A percentile compares a stretch with the other conserved stretches of the same genome.
Evolutionary conservation across 2,888 invertebrate genomes (phyloP).

Genomic region (Salpingus planirostris): DNA sequence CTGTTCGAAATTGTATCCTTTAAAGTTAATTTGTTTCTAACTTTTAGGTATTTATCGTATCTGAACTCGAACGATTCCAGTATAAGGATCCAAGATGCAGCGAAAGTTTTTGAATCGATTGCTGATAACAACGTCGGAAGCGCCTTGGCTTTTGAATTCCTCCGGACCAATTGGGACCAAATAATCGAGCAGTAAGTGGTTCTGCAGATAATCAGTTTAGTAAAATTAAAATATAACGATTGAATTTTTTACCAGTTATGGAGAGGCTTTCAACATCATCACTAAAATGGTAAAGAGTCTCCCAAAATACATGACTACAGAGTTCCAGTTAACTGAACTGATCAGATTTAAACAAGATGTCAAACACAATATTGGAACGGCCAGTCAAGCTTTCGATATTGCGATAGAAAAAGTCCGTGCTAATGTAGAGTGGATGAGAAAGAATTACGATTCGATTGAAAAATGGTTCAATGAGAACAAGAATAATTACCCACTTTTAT

Average conservation of each 20-base stretch:
- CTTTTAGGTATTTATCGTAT: slow-evolving; percentile 30
- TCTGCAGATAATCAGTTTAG: background rate
- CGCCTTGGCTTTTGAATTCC: slow-evolving; percentile 52
- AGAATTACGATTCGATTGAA: slow-evolving; percentile 41
- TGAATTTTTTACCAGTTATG: slow-evolving; percentile 42
- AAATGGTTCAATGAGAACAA: slow-evolving; percentile 32
- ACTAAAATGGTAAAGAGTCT: slow-evolving; percentile 46
- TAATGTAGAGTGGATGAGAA: slow-evolving; percentile 51
- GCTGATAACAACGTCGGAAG: slow-evolving; percentile 51
- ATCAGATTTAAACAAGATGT: slow-evolving; percentile 38
- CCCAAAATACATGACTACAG: slow-evolving; percentile 47
- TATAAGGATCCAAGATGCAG: slow-evolving; percentile 54
- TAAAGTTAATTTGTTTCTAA: slow-evolving; percentile 22
- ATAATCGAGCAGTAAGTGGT: slow-evolving; percentile 42
- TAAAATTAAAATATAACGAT: slow-evolving; percentile 1
- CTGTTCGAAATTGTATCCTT: too few species aligned
- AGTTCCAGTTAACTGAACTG: slow-evolving; percentile 38
- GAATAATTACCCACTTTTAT: slow-evolving; percentile 17
- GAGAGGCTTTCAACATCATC: slow-evolving; percentile 48
- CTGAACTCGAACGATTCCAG: slow-evolving; percentile 35
- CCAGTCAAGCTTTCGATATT: slow-evolving; percentile 44
- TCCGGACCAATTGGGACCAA: slow-evolving; percentile 44
- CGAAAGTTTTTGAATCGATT: slow-evolving; percentile 48
- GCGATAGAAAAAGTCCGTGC: slow-evolving; percentile 46
- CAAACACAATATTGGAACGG: slow-evolving; percentile 42